Evolutionary conservation across 2,113 vertebrate genomes (phyloP).

Genomic region (Paedocypris sp.): DNA sequence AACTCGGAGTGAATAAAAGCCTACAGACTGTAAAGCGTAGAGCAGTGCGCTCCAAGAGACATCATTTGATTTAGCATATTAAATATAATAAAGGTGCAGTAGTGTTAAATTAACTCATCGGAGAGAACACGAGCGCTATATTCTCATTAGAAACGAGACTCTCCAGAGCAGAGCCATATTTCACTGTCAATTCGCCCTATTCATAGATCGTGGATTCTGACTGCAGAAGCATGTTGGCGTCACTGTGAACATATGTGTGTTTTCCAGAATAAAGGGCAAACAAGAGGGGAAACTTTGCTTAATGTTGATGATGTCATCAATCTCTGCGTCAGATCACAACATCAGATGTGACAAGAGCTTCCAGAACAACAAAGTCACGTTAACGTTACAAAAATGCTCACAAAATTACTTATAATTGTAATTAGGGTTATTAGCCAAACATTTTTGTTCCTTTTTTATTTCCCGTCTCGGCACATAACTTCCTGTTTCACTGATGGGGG

Average conservation of each 20-base stretch:
- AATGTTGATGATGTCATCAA: constrained; percentile 25
- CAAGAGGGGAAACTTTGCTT: constrained; percentile 20
- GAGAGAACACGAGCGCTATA: constrained; percentile 30
- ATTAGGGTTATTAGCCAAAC: no score
- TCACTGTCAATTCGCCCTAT: constrained; percentile 39
- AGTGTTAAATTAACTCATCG: constrained; percentile 32
- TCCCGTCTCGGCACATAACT: no score
- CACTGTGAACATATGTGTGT: constrained; percentile 4
- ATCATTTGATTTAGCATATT: constrained; percentile 42
- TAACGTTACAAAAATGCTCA: neutral
- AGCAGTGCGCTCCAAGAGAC: constrained; percentile 39
- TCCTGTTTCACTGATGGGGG: no score
- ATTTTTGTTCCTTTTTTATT: no score
- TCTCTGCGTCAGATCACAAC: constrained; percentile 20
- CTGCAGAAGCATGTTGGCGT: constrained; percentile 18
- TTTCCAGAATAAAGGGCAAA: constrained; percentile 26
- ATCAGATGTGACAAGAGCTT: constrained; percentile 13
- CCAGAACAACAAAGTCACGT: neutral
- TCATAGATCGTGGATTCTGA: constrained; percentile 32
- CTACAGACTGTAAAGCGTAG: constrained; percentile 23
- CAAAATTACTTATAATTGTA: neutral
- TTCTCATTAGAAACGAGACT: constrained; percentile 39
- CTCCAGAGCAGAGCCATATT: constrained; percentile 32
- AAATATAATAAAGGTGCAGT: constrained; percentile 50
- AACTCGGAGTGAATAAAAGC: neutral